phyloP scores from a whole-genome alignment of 2,888 invertebrate species.

The Hypomecis punctinalis region DNA sequence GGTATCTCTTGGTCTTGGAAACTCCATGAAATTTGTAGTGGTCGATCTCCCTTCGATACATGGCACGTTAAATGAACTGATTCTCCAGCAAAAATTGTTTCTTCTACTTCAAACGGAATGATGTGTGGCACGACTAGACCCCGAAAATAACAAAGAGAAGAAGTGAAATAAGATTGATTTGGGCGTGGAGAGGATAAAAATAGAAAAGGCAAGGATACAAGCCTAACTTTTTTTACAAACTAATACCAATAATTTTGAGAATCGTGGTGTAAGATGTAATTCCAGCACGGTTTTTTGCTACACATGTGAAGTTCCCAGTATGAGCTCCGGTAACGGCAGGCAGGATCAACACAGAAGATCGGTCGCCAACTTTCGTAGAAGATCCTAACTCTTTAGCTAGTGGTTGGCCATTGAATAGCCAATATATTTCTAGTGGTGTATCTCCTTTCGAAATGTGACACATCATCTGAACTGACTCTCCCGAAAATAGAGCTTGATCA shows the following conservation, averaged over 20 bases:
- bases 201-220: constrained; percentile 42
- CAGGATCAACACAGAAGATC: constrained; percentile 80
- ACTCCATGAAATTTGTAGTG: constrained; percentile 89
- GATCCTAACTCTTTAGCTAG: constrained; percentile 78
- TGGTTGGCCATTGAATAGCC: constrained; percentile 86
- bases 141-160: constrained; percentile 18
- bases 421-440: constrained; percentile 86
- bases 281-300: constrained; percentile 83
- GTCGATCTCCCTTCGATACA: constrained; percentile 89
- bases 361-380: constrained; percentile 73
- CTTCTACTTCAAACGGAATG: constrained; percentile 88
- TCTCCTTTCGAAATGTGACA: constrained; percentile 88
- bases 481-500: constrained; percentile 86
- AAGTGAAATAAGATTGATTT: constrained; percentile 20
- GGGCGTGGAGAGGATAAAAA: constrained; percentile 39
- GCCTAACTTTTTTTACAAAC: constrained; percentile 35
- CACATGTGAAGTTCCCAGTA: constrained; percentile 85
- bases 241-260: constrained; percentile 82
- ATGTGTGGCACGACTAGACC: constrained; percentile 86
- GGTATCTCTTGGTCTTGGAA: constrained; percentile 87
- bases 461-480: constrained; percentile 86
- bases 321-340: constrained; percentile 80
- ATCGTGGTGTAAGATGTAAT: constrained; percentile 77
- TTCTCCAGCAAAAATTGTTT: constrained; percentile 88
- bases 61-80: constrained; percentile 88